Evolutionary conservation across 2,113 vertebrate genomes (phyloP), one percentile per base, ranked within the genome.

Genomic region (Chunga burmeisteri): DNA sequence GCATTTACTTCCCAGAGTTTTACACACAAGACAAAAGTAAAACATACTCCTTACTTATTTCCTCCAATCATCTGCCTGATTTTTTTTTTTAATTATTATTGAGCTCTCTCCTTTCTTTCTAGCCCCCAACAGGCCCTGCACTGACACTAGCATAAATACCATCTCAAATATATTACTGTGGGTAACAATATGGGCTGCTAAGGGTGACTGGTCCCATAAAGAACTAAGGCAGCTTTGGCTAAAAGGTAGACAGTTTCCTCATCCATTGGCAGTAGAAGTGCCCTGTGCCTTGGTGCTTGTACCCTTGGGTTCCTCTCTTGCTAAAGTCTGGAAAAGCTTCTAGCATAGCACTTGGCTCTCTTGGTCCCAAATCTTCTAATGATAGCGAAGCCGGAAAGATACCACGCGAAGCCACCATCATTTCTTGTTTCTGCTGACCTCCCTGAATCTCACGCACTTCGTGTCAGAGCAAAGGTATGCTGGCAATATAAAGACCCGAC

Each of bases 1-100:
- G 85, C 59, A 63, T 80, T 92, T 94, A 73, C 86, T 95, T 94
- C 56, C 61, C 91, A 89, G 81, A 63, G 42, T 88, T 93, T 95
- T 96, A 81, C 65, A 77, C 17, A 63, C 71, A 88, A 91, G 72
- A 72, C 52, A 74, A 34, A 75, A 84, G 73, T 40, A 42, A 58
- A 68, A 50, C 8, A 20, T 3, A 40, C 27, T 81, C 20, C 74
- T 44, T 8, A 75, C 14, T 66, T 83, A 75, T 70, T 91, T 83
- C 47, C 49, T 81, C 19, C 63, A 73, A 55, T 38, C 16, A 55
- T 38, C 16, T 95, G 47, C 80, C 40, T 8, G 27, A 47, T 73
- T 56, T 92, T 86, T 62, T 66, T 44, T 81, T 32, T 74, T 38
- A 38, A 38, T 38, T 38, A 38, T 38, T 50, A 50, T 5, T 53